Conservation (phyloP, 2,113 vertebrate species). For the Hyperoodon ampullatus region DNA sequence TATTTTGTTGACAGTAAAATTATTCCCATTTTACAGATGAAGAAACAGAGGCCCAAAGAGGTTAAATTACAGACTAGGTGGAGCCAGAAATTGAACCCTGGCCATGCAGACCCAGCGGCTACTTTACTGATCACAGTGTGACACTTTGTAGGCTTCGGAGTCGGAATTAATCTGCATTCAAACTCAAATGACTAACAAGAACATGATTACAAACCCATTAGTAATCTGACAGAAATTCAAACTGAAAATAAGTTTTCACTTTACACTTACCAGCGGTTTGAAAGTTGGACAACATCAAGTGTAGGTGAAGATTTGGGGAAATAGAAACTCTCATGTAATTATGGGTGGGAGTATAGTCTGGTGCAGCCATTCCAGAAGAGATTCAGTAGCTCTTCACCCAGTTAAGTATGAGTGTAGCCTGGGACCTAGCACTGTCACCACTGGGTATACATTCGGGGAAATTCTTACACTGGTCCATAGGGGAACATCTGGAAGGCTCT, state of each 20-base stretch:
- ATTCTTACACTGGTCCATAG: neutral
- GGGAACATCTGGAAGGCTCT: neutral
- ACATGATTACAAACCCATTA: neutral
- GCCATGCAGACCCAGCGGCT: too few species aligned
- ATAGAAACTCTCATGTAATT: neutral
- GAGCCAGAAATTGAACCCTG: neutral
- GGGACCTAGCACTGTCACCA: neutral
- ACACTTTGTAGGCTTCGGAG: neutral
- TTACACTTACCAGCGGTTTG: neutral
- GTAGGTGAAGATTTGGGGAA: neutral
- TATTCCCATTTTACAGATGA: neutral
- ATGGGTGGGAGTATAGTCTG: neutral
- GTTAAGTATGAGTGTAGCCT: neutral
- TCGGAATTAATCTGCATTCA: neutral
- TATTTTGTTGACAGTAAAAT: neutral
- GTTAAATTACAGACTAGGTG: neutral
- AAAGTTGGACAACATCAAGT: neutral
- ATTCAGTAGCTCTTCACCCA: neutral
- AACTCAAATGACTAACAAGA: neutral
- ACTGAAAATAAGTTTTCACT: neutral
- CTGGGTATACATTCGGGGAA: neutral
- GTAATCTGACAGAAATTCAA: neutral
- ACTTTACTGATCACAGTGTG: neutral
- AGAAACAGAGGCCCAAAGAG: neutral
- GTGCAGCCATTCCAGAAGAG: neutral